Base-by-base conservation (phyloP, 2,888 invertebrate species). In the Dynastes hyllus region DNA sequence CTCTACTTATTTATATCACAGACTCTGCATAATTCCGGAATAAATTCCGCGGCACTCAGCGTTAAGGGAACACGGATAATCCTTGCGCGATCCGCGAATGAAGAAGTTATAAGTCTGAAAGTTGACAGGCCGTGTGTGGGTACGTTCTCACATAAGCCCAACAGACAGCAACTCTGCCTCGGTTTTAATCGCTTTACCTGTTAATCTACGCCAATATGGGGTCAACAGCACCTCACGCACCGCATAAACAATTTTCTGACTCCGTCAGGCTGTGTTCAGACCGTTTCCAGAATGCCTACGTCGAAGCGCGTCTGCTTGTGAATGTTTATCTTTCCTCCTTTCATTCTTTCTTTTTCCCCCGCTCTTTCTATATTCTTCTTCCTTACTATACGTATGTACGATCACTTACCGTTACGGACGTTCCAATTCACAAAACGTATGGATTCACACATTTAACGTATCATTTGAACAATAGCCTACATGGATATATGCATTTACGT, bases 121-220 rank as follows among this genome's bases (percentile, higher is more conserved):
- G 80, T 82, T 81, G 82, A 81, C 80, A 80, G 80, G 77, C 80
- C 81, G 77, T 80, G 81, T 81, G 81, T 81, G 81, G 82, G 84
- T 84, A 84, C 82, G 82, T 84, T 84, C 84, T 85, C 84, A 83
- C 83, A 84, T 83, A 83, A 81, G 82, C 81, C 82, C 81, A 82
- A 83, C 84, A 83, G 83, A 81, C 83, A 82, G 83, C 84, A 78
- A 69, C 79, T 58, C 55, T 78, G 85, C 85, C 85, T 85, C 86
- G 86, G 86, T 86, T 87, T 87, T 87, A 87, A 88, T 87, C 88
- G 87, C 85, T 87, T 88, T 87, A 88, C 87, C 86, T 87, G 87
- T 87, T 88, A 87, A 87, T 88, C 87, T 87, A 84, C 84, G 84
- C 85, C 86, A 85, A 85, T 85, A 85, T 83, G 85, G 84, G 87